Percentiles rank a stretch among this genome's conserved stretches.
Conservation (phyloP, 1,140 invertebrate species). For the Leptoteleia sp. region DNA sequence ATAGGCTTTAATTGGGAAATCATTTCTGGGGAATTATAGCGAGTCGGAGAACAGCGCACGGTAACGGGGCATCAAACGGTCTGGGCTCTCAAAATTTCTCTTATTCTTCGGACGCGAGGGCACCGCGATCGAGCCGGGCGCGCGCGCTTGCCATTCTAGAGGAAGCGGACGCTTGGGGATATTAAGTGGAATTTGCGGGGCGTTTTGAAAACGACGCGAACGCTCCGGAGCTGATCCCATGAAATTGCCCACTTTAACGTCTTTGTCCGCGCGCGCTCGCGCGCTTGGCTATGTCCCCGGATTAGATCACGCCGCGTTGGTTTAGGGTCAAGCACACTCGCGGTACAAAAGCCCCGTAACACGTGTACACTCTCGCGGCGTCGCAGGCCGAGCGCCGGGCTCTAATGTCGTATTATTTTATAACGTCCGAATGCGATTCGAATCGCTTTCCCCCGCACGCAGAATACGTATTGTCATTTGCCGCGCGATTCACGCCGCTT, state of each 20-base stretch:
- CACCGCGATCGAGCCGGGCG: no score
- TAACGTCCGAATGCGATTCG: slow-evolving; percentile 49
- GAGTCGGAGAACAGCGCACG: no score
- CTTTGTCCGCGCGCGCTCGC: slow-evolving; percentile 30
- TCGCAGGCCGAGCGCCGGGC: not conserved
- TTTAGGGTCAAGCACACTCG: slow-evolving; percentile 54
- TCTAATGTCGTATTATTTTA: slow-evolving; percentile 48
- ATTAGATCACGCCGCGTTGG: slow-evolving; percentile 48
- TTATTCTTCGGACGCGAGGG: slow-evolving; percentile 17
- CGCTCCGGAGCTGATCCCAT: slow-evolving; percentile 5
- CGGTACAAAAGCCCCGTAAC: slow-evolving; percentile 27
- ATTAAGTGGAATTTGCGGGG: slow-evolving; percentile 22
- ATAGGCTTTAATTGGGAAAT: no score
- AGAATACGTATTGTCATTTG: slow-evolving; percentile 42
- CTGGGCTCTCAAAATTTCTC: no score
- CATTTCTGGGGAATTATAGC: no score
- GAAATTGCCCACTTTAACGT: slow-evolving; percentile 54
- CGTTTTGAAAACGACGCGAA: slow-evolving; percentile 21
- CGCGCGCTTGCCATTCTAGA: slow-evolving; percentile 18
- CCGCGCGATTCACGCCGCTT: slow-evolving; percentile 25
- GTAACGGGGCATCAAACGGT: no score
- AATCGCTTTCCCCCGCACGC: slow-evolving; percentile 44
- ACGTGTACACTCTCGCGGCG: slow-evolving; percentile 34
- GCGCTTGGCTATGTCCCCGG: no score
- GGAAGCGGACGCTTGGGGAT: slow-evolving; percentile 14